phyloP scores from a whole-genome alignment of 2,797 vertebrate genomes.

The Thaleichthys pacificus region DNA sequence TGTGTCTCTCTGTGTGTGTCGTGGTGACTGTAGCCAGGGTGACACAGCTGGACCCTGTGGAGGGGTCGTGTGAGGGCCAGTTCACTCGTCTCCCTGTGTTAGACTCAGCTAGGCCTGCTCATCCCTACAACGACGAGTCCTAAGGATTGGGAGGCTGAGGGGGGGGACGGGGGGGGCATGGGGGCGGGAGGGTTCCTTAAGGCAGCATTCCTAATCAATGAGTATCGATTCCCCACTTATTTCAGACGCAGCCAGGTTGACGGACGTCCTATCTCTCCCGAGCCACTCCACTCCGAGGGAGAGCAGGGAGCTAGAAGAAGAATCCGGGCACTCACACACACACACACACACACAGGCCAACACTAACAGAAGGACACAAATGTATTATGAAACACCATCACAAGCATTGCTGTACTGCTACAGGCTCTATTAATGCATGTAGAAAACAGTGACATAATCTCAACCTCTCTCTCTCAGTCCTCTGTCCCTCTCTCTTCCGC shows the following conservation, averaged over 20 bases:
- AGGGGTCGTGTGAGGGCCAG: constrained; percentile 61
- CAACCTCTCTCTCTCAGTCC: constrained; percentile 17
- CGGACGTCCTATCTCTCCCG: constrained; percentile 30
- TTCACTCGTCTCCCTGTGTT: constrained; percentile 47
- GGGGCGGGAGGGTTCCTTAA: constrained; percentile 27
- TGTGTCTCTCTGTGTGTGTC: constrained; percentile 39
- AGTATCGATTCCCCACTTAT: constrained; percentile 67
- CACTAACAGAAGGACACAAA: background rate
- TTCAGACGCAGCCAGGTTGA: constrained; percentile 53
- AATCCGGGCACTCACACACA: constrained; percentile 17
- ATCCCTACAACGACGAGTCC: background rate
- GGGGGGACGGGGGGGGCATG: no score
- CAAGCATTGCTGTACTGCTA: constrained; percentile 9
- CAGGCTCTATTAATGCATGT: constrained; percentile 40
- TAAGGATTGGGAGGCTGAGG: background rate
- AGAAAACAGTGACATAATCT: constrained; percentile 31
- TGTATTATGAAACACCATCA: background rate
- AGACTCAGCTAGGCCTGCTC: constrained; percentile 25
- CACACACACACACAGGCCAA: background rate
- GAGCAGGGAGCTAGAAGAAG: constrained; percentile 1
- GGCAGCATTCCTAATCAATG: constrained; percentile 58
- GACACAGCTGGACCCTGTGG: constrained; percentile 59
- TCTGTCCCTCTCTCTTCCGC: constrained; percentile 34
- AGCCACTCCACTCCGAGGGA: constrained; percentile 5
- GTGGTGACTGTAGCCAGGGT: constrained; percentile 21